These are phyloP conservation scores for Uropetala carovei DNA, from an alignment of 2,888 invertebrate genomes.

Conservation along the genomic window DNA sequence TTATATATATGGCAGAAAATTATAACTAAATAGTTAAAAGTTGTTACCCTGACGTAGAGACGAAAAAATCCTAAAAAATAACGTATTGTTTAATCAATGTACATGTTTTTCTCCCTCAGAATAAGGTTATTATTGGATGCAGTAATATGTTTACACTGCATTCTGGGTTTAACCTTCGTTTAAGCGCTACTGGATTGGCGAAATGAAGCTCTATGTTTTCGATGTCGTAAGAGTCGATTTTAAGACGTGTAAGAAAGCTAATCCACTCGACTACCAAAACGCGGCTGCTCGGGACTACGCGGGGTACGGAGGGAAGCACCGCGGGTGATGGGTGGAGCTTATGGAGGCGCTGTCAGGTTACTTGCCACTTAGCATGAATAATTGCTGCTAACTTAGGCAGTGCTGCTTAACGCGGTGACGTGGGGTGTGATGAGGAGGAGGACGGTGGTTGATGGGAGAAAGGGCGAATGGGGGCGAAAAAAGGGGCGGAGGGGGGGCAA, in stretches of 20 bases:
- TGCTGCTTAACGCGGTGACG: neutral
- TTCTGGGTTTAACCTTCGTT: too few relatives aligned
- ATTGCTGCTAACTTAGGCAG: constrained; percentile 20
- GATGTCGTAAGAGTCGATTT: too few relatives aligned
- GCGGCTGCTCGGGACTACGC: neutral
- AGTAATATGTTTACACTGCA: too few relatives aligned
- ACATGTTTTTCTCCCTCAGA: too few relatives aligned
- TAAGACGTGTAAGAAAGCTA: neutral
- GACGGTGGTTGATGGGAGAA: neutral
- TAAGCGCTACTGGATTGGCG: too few relatives aligned
- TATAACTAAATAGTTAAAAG: too few relatives aligned
- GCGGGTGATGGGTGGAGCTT: neutral
- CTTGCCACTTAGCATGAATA: constrained; percentile 51
- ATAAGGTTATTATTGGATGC: too few relatives aligned
- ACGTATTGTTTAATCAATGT: too few relatives aligned
- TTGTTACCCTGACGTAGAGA: too few relatives aligned
- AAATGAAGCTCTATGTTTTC: too few relatives aligned
- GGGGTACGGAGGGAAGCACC: neutral
- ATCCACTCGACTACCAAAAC: neutral
- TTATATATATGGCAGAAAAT: too few relatives aligned
- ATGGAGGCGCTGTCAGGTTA: constrained; percentile 29
- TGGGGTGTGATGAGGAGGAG: neutral
- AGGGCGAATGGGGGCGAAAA: neutral
- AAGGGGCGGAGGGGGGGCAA: neutral
- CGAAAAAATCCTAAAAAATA: too few relatives aligned